Conservation (phyloP, 2,888 invertebrate species). For the Nemurella pictetii region DNA sequence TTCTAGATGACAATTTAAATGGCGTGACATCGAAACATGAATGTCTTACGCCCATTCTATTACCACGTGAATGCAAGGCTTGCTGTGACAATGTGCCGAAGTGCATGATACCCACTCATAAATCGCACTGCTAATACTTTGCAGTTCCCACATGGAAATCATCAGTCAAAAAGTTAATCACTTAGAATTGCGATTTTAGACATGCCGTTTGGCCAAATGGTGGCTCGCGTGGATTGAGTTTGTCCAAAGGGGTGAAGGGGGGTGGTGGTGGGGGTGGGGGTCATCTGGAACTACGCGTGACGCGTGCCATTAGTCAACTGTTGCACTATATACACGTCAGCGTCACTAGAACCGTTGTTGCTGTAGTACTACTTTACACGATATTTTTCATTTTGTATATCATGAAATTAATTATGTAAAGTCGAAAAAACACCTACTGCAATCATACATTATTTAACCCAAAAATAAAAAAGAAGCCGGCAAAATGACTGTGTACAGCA, state of each 20-base stretch:
- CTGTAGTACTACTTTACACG: neutral
- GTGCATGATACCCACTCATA: neutral
- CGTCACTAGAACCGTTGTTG: neutral
- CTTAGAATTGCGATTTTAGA: slow-evolving; percentile 13
- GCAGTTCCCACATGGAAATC: neutral
- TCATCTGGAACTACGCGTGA: slow-evolving; percentile 29
- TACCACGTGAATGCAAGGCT: neutral
- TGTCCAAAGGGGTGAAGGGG: neutral
- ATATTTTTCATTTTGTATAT: slow-evolving; percentile 22
- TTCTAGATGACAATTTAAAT: neutral
- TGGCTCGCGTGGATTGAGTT: neutral
- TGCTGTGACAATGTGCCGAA: neutral
- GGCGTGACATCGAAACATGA: neutral
- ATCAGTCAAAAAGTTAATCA: slow-evolving; percentile 28
- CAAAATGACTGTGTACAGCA: neutral
- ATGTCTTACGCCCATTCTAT: neutral
- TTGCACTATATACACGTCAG: slow-evolving; percentile 16
- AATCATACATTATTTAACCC: neutral
- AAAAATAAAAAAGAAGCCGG: neutral
- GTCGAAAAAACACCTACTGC: slow-evolving; percentile 23
- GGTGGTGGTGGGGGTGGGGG: slow-evolving; percentile 5
- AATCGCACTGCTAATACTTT: neutral
- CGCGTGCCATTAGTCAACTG: slow-evolving; percentile 37
- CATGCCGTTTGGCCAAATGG: neutral
- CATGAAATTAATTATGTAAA: slow-evolving; percentile 26